Evolutionary conservation across 37 sponge, comb jelly and placozoan genomes (phyloP), one percentile per base, ranked within the genome.

Genomic region (Crambe crambe): DNA sequence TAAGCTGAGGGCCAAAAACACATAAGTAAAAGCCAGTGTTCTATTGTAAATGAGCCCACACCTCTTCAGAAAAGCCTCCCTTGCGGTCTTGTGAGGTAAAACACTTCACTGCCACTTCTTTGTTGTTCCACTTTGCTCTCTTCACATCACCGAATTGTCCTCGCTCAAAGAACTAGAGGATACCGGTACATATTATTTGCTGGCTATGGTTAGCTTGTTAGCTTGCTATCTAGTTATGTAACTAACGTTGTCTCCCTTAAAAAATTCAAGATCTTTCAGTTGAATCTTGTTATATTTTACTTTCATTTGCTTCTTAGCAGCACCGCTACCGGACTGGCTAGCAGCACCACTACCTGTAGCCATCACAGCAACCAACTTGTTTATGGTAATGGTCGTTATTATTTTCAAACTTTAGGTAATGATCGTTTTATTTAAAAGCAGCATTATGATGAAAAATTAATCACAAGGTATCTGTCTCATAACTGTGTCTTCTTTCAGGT

Each of bases 31-130:
- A 10, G 57, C n/a, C n/a, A n/a, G n/a, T n/a, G n/a, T n/a, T n/a
- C n/a, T n/a, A 47, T 47, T 15, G 12, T 15, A 15, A 47, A 47
- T 15, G 51, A 47, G 35, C 34, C 35, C 2, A 40, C 51, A 92
- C 92, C 92, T 92, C 92, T 29, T 87, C 80, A 9, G 59, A 56
- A 59, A 87, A 86, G 21, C 88, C 87, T n/a, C 79, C 70, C 56
- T 83, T 92, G 38, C 78, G 73, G 27, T 92, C 92, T 25, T 76
- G 76, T 18, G 80, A 66, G 22, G 26, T 51, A 56, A 92, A 92
- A 42, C 25, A 62, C 81, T 92, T 92, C 20, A 92, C 88, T 36
- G 92, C 92, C n/a, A 92, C 92, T 12, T 41, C 43, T 15, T 77
- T 58, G 17, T 39, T 78, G 29, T 87, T 82, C 80, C 80, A 87